Conservation (phyloP, 2,797 vertebrate species). For the Setipinna tenuifilis region DNA sequence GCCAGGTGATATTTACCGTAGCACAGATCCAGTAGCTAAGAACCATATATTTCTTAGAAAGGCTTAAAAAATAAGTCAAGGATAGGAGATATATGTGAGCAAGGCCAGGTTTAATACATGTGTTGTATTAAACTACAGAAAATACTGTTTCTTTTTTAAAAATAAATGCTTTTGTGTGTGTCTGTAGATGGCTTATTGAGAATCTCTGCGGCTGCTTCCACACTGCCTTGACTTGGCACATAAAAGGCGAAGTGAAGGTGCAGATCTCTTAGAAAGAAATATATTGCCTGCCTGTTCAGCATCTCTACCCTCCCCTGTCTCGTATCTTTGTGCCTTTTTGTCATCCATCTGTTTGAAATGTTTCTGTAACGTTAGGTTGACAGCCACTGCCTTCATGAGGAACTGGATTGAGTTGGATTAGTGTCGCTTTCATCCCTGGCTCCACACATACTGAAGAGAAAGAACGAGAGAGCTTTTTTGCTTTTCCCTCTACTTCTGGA, state of each 20-base stretch:
- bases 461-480: background rate
- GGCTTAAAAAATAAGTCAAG: too few relatives aligned
- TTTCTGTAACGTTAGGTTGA: background rate
- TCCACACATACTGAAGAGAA: background rate
- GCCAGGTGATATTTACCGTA: background rate
- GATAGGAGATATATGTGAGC: too few relatives aligned
- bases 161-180: background rate
- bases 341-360: background rate
- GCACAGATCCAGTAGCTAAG: too few relatives aligned
- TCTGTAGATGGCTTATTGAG: background rate
- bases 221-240: too few relatives aligned
- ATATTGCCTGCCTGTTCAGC: background rate
- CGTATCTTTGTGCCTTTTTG: background rate
- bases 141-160: background rate
- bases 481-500: background rate
- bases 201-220: too few relatives aligned
- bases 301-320: background rate
- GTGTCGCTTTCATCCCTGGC: background rate
- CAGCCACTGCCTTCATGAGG: background rate
- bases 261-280: background rate
- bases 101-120: too few relatives aligned
- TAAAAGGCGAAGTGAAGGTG: background rate
- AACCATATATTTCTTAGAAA: too few relatives aligned
- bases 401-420: background rate
- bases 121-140: too few relatives aligned